These are phyloP conservation scores for Spongilla lacustris DNA, from an alignment of 37 sponge, comb jelly and placozoan genomes.

Conservation along the genomic window DNA sequence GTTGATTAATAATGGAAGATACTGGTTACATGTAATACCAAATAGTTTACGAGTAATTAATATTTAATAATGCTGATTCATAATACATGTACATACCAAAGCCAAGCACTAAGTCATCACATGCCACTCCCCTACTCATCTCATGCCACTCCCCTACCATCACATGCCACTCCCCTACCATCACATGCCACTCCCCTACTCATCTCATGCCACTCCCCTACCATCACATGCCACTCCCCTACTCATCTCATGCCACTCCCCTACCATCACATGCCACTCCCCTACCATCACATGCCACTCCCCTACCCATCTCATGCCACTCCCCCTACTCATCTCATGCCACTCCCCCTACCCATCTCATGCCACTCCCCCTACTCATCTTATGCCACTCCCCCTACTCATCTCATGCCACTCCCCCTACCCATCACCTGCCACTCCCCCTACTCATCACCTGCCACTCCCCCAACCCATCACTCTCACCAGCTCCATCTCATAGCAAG, in stretches of 20 bases:
- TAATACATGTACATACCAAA: too few relatives aligned
- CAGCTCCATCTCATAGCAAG: too few relatives aligned
- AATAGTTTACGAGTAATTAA: too few relatives aligned
- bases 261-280: background rate
- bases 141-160: background rate
- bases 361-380: background rate
- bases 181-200: background rate
- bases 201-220: background rate
- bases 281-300: too few relatives aligned
- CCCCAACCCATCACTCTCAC: background rate
- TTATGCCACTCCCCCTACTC: background rate
- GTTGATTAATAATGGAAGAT: too few relatives aligned
- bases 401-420: background rate
- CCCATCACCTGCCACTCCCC: too few relatives aligned
- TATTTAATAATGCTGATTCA: too few relatives aligned
- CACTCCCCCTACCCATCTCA: background rate
- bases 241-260: background rate
- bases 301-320: background rate
- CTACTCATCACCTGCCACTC: background rate
- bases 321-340: background rate
- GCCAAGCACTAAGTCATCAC: too few relatives aligned
- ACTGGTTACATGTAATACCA: too few relatives aligned
- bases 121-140: background rate
- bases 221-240: background rate
- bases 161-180: background rate